These are phyloP conservation scores for Elachura formosa DNA, from an alignment of 2,113 vertebrate genomes.

Conservation along the genomic window DNA sequence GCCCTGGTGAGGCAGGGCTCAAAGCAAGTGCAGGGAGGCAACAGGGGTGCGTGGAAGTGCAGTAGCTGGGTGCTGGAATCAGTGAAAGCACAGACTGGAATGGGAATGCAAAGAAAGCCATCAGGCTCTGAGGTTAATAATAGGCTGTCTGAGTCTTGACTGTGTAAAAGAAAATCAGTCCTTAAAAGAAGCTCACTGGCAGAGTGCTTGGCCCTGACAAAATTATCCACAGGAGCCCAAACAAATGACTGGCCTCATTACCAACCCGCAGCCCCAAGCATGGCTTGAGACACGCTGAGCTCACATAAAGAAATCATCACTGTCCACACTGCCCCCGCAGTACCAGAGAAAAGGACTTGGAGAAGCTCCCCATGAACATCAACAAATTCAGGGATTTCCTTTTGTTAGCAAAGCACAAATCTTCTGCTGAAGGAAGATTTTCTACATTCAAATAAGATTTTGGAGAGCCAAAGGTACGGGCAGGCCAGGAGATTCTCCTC, in stretches of 20 bases:
- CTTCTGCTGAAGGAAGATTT: background rate
- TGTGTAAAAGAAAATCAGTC: background rate
- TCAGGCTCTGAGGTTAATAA: background rate
- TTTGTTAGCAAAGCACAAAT: background rate
- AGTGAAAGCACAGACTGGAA: background rate
- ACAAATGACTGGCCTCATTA: background rate
- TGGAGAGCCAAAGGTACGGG: background rate
- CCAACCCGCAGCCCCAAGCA: background rate
- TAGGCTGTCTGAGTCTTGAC: background rate
- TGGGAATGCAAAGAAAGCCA: background rate
- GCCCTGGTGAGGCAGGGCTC: background rate
- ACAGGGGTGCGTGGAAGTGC: background rate
- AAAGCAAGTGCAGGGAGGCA: background rate
- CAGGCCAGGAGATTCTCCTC: background rate
- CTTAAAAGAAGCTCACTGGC: slow-evolving; percentile 6
- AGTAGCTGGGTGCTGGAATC: background rate
- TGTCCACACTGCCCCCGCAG: background rate
- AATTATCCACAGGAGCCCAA: background rate
- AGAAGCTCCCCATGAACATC: background rate
- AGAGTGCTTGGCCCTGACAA: background rate
- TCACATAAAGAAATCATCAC: background rate
- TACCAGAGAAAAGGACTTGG: background rate
- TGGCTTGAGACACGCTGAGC: background rate
- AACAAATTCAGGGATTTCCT: background rate
- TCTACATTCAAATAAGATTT: background rate